phyloP scores from a whole-genome alignment of 2,797 vertebrate genomes.

The Harpagifer antarcticus region DNA sequence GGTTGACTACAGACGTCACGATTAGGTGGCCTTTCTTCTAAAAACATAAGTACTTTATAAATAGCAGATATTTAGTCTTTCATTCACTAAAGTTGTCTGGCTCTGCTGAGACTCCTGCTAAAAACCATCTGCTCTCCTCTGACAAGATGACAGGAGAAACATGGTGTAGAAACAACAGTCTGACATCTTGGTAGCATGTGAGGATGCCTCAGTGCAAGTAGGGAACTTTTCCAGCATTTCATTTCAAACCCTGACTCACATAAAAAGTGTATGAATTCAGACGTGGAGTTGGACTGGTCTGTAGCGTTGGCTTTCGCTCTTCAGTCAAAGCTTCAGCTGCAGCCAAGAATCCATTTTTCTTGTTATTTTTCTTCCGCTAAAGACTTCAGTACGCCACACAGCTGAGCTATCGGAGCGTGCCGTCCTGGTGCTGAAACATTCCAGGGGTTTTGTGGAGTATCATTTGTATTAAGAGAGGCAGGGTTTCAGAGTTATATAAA shows the following conservation, averaged over 20 bases:
- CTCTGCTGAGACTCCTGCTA: too few relatives aligned
- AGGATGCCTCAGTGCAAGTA: neutral
- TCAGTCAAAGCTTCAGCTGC: constrained; percentile 10
- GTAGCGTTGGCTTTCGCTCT: neutral
- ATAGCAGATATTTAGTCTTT: too few relatives aligned
- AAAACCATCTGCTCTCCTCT: constrained; percentile 14
- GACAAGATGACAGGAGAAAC: constrained; percentile 11
- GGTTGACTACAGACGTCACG: too few relatives aligned
- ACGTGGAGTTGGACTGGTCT: neutral
- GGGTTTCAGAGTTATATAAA: neutral
- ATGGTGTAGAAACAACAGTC: constrained; percentile 5
- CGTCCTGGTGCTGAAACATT: neutral
- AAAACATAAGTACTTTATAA: too few relatives aligned
- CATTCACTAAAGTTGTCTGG: too few relatives aligned
- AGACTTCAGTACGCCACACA: neutral
- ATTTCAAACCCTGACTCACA: neutral
- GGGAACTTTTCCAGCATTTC: neutral
- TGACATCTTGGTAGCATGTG: constrained; percentile 14
- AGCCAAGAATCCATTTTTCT: constrained; percentile 31
- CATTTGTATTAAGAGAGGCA: neutral
- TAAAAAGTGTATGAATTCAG: neutral
- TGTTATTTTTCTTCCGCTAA: constrained; percentile 25
- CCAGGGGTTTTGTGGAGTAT: neutral
- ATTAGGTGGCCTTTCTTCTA: too few relatives aligned
- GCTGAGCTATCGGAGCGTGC: constrained; percentile 11